phyloP scores from a whole-genome alignment of 2,888 invertebrate species.

The Lapara coniferarum region DNA sequence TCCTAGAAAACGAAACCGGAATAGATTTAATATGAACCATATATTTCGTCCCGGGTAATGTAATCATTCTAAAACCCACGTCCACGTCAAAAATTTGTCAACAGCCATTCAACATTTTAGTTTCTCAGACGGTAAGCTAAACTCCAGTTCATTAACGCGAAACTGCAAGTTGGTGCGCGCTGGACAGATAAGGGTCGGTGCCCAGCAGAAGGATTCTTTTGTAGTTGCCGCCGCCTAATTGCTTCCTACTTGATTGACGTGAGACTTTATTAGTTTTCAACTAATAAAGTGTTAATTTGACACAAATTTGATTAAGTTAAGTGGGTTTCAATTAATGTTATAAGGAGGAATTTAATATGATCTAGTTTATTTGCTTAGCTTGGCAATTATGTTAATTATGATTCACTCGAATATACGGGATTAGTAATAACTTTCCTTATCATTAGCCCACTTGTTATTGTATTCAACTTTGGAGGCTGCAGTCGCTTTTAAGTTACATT shows the following conservation, averaged over 20 bases:
- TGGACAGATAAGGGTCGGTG: constrained; percentile 6
- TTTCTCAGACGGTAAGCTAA: constrained; percentile 8
- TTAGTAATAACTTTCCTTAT: no score
- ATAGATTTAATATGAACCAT: no score
- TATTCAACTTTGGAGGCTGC: no score
- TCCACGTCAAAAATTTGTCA: not conserved
- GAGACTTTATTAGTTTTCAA: constrained; percentile 9
- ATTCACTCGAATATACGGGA: no score
- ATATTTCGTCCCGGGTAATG: no score
- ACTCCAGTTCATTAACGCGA: constrained; percentile 11
- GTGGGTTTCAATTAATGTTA: not conserved
- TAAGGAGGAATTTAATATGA: not conserved
- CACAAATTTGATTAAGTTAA: not conserved
- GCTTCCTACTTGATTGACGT: constrained; percentile 19
- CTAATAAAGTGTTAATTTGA: constrained; percentile 6
- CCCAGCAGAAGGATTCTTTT: constrained; percentile 9
- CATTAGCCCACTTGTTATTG: no score
- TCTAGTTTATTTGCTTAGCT: not conserved
- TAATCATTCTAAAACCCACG: not conserved
- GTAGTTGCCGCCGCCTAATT: constrained; percentile 4
- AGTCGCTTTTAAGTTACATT: no score
- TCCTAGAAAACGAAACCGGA: no score
- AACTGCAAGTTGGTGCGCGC: constrained; percentile 10
- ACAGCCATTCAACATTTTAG: not conserved
- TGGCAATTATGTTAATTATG: no score